Evolutionary conservation across 53 echinoderm and acorn worm species (phyloP).

Genomic region (Stichopus horrens): DNA sequence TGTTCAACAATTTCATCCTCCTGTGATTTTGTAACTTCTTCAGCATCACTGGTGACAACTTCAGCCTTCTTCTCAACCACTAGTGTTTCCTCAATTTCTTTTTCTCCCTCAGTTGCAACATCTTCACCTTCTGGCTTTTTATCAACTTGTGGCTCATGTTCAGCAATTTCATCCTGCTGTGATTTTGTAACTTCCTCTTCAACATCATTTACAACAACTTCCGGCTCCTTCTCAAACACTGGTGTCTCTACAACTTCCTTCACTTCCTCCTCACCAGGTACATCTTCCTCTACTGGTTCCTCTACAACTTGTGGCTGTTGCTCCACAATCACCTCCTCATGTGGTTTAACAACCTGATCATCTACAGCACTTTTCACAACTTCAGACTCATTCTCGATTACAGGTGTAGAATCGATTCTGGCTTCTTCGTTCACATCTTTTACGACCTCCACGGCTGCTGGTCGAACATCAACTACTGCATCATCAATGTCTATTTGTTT

Average conservation of each 20-base stretch:
- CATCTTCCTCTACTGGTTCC: not conserved
- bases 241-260: not conserved
- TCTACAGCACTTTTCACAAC: not conserved
- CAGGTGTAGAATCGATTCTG: not conserved
- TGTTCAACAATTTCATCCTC: constrained; percentile 1
- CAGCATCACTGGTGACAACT: not conserved
- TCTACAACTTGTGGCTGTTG: not conserved
- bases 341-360: not conserved
- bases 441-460: too few species aligned
- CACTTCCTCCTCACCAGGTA: not conserved
- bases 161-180: not conserved
- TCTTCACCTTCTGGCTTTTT: constrained; percentile 41
- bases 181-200: constrained; percentile 11
- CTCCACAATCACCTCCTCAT: not conserved
- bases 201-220: not conserved
- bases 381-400: not conserved
- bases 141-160: constrained; percentile 27
- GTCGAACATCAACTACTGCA: not conserved
- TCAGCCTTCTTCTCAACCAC: not conserved
- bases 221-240: not conserved
- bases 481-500: constrained; percentile 14
- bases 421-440: too few species aligned
- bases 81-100: not conserved
- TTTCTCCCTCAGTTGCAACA: constrained; percentile 34
- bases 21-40: constrained; percentile 6